These are phyloP conservation scores for Lycaon pictus DNA, from an alignment of 2,113 vertebrate genomes.

Conservation along the genomic window DNA sequence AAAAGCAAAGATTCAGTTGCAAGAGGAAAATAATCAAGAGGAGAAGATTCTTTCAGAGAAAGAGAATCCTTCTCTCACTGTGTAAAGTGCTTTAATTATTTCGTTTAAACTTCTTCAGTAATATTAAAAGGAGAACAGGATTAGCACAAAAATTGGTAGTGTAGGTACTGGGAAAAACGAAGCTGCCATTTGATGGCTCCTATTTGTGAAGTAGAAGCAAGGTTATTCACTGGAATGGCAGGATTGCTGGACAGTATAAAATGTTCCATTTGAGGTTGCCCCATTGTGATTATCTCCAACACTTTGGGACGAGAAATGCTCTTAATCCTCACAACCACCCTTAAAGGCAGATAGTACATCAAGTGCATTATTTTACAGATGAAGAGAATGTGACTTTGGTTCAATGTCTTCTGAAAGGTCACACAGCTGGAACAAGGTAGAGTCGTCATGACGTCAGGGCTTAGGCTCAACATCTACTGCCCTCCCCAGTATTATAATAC, in stretches of 20 bases:
- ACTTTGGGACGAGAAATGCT: neutral
- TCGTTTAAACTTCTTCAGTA: neutral
- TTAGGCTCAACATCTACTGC: neutral
- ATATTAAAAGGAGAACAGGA: neutral
- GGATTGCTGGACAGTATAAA: neutral
- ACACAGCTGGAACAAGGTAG: neutral
- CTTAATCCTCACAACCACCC: neutral
- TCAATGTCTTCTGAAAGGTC: neutral
- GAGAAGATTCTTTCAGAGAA: neutral
- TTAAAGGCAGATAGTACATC: neutral
- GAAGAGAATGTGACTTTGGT: constrained; percentile 28
- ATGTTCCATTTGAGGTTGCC: neutral
- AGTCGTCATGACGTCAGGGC: neutral
- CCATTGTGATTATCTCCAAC: neutral
- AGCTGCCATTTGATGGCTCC: neutral
- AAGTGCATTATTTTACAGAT: neutral
- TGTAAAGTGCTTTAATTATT: neutral
- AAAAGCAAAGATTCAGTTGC: constrained; percentile 30
- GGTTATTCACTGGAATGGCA: constrained; percentile 18
- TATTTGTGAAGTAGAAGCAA: neutral
- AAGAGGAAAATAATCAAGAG: constrained; percentile 16
- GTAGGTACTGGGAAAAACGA: neutral
- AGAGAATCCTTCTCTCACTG: neutral
- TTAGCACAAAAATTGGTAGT: neutral
- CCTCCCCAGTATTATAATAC: neutral